These are phyloP conservation scores for Dysidea cf. avara DNA, from an alignment of 37 sponge, comb jelly and placozoan species.

Conservation along the genomic window DNA sequence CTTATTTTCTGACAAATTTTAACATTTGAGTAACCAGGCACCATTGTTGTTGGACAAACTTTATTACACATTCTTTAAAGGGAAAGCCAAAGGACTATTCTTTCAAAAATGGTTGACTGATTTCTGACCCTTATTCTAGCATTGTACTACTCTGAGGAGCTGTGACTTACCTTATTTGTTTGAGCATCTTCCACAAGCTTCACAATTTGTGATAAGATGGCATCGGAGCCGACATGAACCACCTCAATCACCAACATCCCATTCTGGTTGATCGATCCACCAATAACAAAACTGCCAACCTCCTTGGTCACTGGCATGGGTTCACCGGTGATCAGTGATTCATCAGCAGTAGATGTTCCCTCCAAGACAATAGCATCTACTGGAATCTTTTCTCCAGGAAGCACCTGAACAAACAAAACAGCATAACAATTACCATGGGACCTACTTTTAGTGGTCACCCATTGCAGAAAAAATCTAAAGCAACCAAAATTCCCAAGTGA, in stretches of 20 bases:
- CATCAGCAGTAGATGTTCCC: slow-evolving; percentile 66
- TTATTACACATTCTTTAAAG: too few relatives aligned
- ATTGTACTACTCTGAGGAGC: too few relatives aligned
- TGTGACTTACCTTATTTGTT: slow-evolving; percentile 61
- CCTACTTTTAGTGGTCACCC: too few relatives aligned
- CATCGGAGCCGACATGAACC: slow-evolving; percentile 71
- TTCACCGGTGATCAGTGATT: slow-evolving; percentile 82
- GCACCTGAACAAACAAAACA: slow-evolving; percentile 21
- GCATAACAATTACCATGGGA: too few relatives aligned
- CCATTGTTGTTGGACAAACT: too few relatives aligned
- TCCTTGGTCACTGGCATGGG: slow-evolving; percentile 58
- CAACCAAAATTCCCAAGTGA: too few relatives aligned
- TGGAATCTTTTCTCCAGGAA: slow-evolving; percentile 81
- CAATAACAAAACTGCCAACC: slow-evolving; percentile 53
- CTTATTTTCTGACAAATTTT: too few relatives aligned
- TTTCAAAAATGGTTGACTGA: too few relatives aligned
- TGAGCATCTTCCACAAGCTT: slow-evolving; percentile 83
- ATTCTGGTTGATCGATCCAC: slow-evolving; percentile 62
- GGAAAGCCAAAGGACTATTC: too few relatives aligned
- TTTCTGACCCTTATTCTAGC: too few relatives aligned
- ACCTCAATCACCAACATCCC: slow-evolving; percentile 68
- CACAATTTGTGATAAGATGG: slow-evolving; percentile 83
- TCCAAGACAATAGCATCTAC: slow-evolving; percentile 66
- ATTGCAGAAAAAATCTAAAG: too few relatives aligned
- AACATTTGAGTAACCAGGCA: too few relatives aligned